Evolutionary conservation across 2,888 invertebrate species (phyloP), one percentile per base, ranked within the genome.

Genomic region (Leptinotarsa juncta): DNA sequence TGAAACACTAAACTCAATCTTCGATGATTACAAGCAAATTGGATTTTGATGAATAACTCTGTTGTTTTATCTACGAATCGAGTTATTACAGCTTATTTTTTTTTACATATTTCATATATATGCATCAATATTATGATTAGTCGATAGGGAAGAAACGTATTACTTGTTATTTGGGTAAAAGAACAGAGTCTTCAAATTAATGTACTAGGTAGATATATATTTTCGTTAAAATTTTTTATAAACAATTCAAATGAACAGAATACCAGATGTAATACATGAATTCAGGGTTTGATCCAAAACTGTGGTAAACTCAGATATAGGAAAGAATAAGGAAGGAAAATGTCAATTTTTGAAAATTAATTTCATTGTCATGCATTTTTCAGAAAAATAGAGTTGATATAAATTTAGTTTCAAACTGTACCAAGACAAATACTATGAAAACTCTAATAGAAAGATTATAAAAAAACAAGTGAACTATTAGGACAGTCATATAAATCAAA

Each of bases 141-240:
- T 42, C 42, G 10, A 3, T 42, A 10, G 42, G 10, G 10, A 42
- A 42, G 42, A 42, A 42, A 42, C 42, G 10, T 42, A 55, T 26
- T 57, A 1, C 32, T 32, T 51, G 23, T 70, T 69, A 72, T 51
- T 68, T 79, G 23, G 81, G 83, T 84, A 83, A 85, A 85, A 84
- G 80, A 84, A 83, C 84, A 85, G 82, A 83, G 82, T 81, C 83
- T 82, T 74, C 75, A 76, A 78, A 80, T 77, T 80, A 70, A 81
- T 51, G 7, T 66, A 72, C 72, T 73, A 72, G 66, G 74, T 76
- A 79, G 79, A 74, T 78, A 78, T 78, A 78, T 77, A 76, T 74
- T 71, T 42, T 71, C 42, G 16, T 67, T 50, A 42, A 60, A 26
- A 20, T n/a, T 51, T 70, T 60, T 26, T 23, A 62, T 32, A 16